Percentiles rank a stretch among this genome's conserved stretches.
Evolutionary conservation across 1,140 invertebrate genomes (phyloP).

Genomic region (Tetramorium parvispinum): DNA sequence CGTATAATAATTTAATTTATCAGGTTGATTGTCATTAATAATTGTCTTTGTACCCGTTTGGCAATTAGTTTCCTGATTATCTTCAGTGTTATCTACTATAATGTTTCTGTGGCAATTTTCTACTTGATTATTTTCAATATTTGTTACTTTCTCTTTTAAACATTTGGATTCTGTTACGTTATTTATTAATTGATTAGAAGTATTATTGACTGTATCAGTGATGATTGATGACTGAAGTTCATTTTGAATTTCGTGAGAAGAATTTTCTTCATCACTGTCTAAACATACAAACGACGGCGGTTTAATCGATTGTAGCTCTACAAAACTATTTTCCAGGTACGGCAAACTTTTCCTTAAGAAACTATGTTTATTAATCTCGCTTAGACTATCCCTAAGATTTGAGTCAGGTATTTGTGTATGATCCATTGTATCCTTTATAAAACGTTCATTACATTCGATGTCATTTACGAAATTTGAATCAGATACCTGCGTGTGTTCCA

Average conservation of each 20-base stretch:
- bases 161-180: background rate
- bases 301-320: slow-evolving; percentile 47
- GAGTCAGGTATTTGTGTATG: background rate
- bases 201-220: background rate
- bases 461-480: background rate
- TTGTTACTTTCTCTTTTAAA: background rate
- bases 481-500: background rate
- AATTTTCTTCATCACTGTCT: slow-evolving; percentile 28
- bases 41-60: background rate
- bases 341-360: slow-evolving; percentile 19
- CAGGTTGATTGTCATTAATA: slow-evolving; percentile 1
- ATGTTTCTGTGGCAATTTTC: background rate
- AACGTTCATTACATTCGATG: background rate
- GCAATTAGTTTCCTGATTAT: background rate
- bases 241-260: background rate
- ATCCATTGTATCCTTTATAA: background rate
- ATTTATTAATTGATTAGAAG: background rate
- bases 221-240: background rate
- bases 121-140: background rate
- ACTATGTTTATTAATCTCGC: background rate
- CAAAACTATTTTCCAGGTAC: background rate
- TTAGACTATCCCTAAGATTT: slow-evolving; percentile 10
- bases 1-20: background rate
- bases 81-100: background rate
- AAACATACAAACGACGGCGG: slow-evolving; percentile 57